These are phyloP conservation scores for Euwallacea fornicatus DNA, from an alignment of 1,140 invertebrate species.

Conservation along the genomic window DNA sequence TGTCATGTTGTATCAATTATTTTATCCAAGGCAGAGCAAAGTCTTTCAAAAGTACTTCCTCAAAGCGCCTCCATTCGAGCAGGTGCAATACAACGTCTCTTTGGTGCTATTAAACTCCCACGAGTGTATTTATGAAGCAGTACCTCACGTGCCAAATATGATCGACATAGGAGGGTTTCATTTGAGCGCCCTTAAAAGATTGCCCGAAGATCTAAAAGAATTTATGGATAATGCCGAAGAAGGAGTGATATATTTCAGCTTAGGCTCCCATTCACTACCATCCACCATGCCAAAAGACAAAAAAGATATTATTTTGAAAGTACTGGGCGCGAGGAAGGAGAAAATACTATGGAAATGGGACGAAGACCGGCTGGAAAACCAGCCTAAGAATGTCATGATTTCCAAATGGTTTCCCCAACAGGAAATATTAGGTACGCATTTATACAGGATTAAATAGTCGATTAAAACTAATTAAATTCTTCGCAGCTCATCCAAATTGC, in stretches of 20 bases:
- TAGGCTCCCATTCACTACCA: slow-evolving; percentile 56
- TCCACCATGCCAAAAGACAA: slow-evolving; percentile 52
- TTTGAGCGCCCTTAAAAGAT: slow-evolving; percentile 52
- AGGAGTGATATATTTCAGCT: slow-evolving; percentile 58
- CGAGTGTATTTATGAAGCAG: slow-evolving; percentile 47
- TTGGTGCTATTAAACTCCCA: slow-evolving; percentile 36
- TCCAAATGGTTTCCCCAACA: slow-evolving; percentile 63
- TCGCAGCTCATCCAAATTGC: slow-evolving; percentile 46
- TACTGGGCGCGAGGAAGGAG: slow-evolving; percentile 55
- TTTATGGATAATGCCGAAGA: slow-evolving; percentile 55
- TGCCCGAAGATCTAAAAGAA: slow-evolving; percentile 56
- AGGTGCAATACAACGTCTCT: slow-evolving; percentile 58
- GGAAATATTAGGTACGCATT: slow-evolving; percentile 58
- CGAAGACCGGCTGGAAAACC: slow-evolving; percentile 54
- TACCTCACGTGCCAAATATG: slow-evolving; percentile 56
- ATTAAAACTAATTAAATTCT: not conserved
- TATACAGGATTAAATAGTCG: not conserved
- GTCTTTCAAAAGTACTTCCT: slow-evolving; percentile 54
- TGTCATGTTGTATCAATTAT: slow-evolving; percentile 26
- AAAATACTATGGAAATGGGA: slow-evolving; percentile 62
- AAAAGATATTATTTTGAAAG: slow-evolving; percentile 53
- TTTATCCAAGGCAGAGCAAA: slow-evolving; percentile 47
- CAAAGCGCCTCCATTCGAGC: slow-evolving; percentile 54
- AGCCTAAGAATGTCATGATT: slow-evolving; percentile 56
- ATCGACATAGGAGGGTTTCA: slow-evolving; percentile 60